phyloP scores from a whole-genome alignment of 2,888 invertebrate genomes.

The Parochlus steinenii region DNA sequence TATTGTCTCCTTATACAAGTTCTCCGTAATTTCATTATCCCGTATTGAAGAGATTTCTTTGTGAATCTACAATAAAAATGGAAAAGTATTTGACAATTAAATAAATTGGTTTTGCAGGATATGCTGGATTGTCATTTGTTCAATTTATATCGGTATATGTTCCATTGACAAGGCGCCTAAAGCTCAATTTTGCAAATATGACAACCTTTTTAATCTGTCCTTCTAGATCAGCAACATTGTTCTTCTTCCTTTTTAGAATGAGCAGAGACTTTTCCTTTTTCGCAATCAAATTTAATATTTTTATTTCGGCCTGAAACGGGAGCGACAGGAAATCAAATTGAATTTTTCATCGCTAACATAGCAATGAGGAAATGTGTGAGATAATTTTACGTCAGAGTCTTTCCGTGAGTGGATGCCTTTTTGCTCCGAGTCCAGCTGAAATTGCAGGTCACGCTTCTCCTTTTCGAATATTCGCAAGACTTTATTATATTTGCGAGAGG shows the following conservation, averaged over 20 bases:
- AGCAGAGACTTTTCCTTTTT: conserved; percentile 10
- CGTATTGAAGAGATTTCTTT: conserved; percentile 26
- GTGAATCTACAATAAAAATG: conserved; percentile 21
- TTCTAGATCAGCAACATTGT: conserved; percentile 32
- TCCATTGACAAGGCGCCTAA: neutral
- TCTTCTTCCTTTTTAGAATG: conserved; percentile 23
- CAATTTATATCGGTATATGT: neutral
- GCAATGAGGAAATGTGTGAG: neutral
- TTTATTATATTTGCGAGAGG: conserved; percentile 25
- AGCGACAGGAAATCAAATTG: conserved; percentile 18
- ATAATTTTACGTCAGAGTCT: conserved; percentile 19
- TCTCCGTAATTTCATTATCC: conserved; percentile 32
- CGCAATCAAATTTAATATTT: conserved; percentile 12
- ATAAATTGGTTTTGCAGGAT: conserved; percentile 2
- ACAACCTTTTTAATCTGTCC: conserved; percentile 31
- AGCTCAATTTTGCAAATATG: neutral
- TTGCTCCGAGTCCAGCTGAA: conserved; percentile 23
- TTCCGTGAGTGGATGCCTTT: conserved; percentile 25
- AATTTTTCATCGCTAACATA: conserved; percentile 19
- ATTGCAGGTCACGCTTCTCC: conserved; percentile 24
- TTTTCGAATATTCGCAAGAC: conserved; percentile 24
- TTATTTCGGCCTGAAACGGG: conserved; percentile 8
- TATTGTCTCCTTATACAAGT: conserved; percentile 30
- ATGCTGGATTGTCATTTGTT: neutral
- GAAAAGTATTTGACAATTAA: neutral